Base-by-base conservation (phyloP, 2,888 invertebrate species). In the Agrochola macilenta region DNA sequence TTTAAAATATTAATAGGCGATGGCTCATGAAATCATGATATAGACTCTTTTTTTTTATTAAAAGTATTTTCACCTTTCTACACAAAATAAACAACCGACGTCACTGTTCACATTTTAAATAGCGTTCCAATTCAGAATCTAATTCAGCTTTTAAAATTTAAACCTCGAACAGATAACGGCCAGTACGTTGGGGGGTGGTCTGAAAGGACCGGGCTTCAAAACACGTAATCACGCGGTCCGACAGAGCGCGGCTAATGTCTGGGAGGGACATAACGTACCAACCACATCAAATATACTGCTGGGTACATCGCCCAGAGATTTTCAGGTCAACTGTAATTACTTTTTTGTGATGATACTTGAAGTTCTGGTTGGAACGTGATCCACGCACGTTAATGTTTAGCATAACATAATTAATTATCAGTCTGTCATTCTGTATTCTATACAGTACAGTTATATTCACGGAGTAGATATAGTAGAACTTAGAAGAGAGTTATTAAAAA, bases 171-270 rank as follows among this genome's bases (percentile, higher is more conserved):
- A 61, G 60, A 87, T 79, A 81, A 63, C 69, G 69, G 63, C 69
- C 78, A 74, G 65, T 60, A 64, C 39, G 39, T 66, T 68, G 11
- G n/a, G 69, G 46, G 61, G 61, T 57, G 81, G 72, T 63, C 75
- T 86, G 63, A 75, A 79, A 71, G 64, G 65, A 49, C 60, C 23
- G 68, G 61, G 74, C 69, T 70, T 78, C 73, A 76, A 87, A 90
- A 90, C 87, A 84, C 83, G 84, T 79, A 91, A 93, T 93, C 89
- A 90, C 73, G 39, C 90, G 89, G 88, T 54, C 84, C 91, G 82
- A 52, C 78, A 90, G 87, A 89, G 89, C 91, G 89, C 70, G 72
- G 81, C 68, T 89, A 90, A 91, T 78, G 58, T 66, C 82, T 72
- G 73, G 77, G 63, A 69, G 39, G 70, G 63, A 64, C 73, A 69